Percentiles rank a stretch among this genome's conserved stretches.
phyloP scores from a whole-genome alignment of 2,113 vertebrate species.

The Microcebus lehilahytsara region DNA sequence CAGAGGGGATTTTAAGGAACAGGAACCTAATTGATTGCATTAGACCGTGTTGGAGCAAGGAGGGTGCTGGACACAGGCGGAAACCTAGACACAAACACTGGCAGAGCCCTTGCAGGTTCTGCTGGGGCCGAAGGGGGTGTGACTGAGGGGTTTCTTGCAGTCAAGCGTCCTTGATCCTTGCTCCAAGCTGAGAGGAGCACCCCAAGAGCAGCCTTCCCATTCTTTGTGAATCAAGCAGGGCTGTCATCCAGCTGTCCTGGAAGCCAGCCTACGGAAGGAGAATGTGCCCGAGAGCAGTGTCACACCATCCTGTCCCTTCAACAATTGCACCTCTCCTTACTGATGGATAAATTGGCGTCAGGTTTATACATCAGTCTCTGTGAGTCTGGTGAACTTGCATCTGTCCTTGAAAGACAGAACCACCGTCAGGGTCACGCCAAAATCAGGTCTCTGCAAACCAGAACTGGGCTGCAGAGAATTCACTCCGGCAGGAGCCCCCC shows the following conservation, averaged over 20 bases:
- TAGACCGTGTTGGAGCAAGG: accelerated
- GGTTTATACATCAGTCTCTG: neutral
- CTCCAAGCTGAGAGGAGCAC: neutral
- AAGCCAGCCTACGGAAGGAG: neutral
- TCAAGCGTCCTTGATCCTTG: accelerated
- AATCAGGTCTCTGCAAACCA: neutral
- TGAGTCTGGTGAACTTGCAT: neutral
- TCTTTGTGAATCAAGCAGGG: neutral
- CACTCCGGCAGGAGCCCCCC: no score
- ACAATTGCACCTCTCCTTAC: no score
- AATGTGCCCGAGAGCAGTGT: neutral
- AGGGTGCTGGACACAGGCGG: neutral
- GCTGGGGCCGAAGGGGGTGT: accelerated
- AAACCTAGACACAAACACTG: neutral
- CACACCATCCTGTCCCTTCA: neutral
- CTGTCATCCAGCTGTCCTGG: neutral
- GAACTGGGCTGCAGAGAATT: neutral
- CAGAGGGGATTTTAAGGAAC: no score
- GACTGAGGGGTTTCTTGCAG: no score
- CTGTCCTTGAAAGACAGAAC: neutral
- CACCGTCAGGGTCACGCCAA: neutral
- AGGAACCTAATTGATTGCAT: neutral
- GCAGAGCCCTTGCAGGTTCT: neutral
- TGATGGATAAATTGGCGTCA: accelerated
- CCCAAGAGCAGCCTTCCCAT: neutral